Conservation (phyloP, 2,113 vertebrate species). For the Salvelinus namaycush region DNA sequence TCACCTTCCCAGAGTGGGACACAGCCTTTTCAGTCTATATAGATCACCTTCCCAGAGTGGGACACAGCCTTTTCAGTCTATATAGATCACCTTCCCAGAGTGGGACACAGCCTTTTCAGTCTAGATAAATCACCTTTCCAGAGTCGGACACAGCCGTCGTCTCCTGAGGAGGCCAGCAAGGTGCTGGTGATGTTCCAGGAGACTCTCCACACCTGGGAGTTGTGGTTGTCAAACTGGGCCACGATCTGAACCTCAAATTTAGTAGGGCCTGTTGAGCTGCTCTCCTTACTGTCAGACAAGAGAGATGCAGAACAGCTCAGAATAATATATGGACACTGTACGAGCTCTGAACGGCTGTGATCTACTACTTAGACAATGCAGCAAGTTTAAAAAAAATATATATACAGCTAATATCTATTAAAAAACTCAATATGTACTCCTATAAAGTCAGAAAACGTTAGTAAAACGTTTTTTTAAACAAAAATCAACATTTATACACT, state of each 20-base stretch:
- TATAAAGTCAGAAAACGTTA: neutral
- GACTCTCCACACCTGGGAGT: conserved; percentile 96
- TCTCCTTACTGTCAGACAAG: conserved; percentile 81
- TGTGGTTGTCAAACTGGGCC: conserved; percentile 96
- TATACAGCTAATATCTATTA: neutral
- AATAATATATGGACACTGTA: too few species aligned
- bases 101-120: neutral
- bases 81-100: too few species aligned
- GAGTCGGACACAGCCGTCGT: conserved; percentile 94
- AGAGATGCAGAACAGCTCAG: neutral
- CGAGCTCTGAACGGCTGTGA: too few species aligned
- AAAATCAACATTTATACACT: neutral
- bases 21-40: too few species aligned
- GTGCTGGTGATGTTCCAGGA: conserved; percentile 99
- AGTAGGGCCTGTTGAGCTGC: conserved; percentile 84
- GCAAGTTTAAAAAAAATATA: neutral
- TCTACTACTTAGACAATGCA: neutral
- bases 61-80: too few species aligned
- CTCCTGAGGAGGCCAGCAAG: conserved; percentile 94
- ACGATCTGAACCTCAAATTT: conserved; percentile 94
- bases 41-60: too few species aligned
- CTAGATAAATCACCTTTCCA: conserved; percentile 86
- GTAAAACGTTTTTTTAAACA: neutral
- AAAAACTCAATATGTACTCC: neutral
- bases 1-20: too few species aligned